Base-by-base conservation (phyloP, 1,140 invertebrate species). In the Harpegnathos saltator region DNA sequence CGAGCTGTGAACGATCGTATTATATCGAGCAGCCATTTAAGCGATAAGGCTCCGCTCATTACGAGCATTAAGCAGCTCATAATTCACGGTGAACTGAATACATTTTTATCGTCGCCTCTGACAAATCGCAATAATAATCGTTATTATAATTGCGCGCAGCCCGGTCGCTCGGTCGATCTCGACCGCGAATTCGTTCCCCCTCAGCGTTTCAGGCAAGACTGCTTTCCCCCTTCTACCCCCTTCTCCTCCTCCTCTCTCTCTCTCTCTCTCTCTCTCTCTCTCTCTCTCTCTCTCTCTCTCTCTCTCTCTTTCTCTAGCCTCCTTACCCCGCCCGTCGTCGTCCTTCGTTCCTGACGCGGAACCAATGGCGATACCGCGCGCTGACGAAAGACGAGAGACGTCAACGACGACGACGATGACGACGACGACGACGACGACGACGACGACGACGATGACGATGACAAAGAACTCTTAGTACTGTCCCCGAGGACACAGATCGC, bases 291-390 rank as follows among this genome's bases (percentile, higher is more conserved):
- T 44, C 38, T 44, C 38, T 44, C 38, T 44, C 38, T 44, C 38
- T 44, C 38, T 44, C 38, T 44, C 38, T 44, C 11, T 33, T 5
- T 33, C 29, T 33, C 5, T 33, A 33, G 29, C 29, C 29, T 33
- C 29, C 29, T 33, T 5, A 5, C 29, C 1, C 5, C 29, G 38
- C 38, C 3, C 38, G 9, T 33, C 29, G 82, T 82, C 73, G 56
- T 61, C 54, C 48, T 56, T 89, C 86, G 85, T 88, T 90, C 84
- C 65, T 85, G 85, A 89, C 85, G 90, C 89, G 92, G 91, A 93
- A 93, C 92, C 91, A 93, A 93, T 92, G 91, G 89, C 87, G 54
- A 86, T 77, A 56, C 48, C 50, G 71, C 78, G 78, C 80, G 71
- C 52, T 86, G 83, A 78, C 73, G 77, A 87, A 85, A 85, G 66